Evolutionary conservation across 2,888 invertebrate genomes (phyloP).

Genomic region (Pyralis farinalis): DNA sequence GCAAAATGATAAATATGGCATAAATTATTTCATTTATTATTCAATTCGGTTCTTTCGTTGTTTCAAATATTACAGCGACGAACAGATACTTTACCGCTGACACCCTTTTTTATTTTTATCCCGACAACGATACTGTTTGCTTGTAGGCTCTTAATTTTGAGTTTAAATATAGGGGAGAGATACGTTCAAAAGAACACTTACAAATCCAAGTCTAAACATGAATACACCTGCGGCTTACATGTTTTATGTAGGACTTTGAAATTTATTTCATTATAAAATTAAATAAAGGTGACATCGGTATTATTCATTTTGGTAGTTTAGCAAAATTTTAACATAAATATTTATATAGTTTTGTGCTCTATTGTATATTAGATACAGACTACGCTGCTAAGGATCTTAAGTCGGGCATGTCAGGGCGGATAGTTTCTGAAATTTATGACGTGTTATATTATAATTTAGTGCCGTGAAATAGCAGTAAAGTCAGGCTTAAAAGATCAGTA

Average conservation of each 20-base stretch:
- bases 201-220: constrained; percentile 52
- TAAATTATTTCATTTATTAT: constrained; percentile 83
- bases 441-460: constrained; percentile 81
- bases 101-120: constrained; percentile 70
- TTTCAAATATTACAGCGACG: constrained; percentile 60
- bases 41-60: constrained; percentile 77
- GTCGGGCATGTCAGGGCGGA: constrained; percentile 58
- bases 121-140: constrained; percentile 71
- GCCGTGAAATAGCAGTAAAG: constrained; percentile 65
- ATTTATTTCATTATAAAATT: too few species aligned
- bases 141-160: constrained; percentile 70
- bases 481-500: constrained; percentile 73
- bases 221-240: constrained; percentile 44
- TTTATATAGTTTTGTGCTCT: too few species aligned
- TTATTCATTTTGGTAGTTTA: too few species aligned
- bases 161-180: constrained; percentile 72
- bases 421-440: constrained; percentile 76
- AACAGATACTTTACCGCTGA: constrained; percentile 55
- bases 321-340: too few species aligned
- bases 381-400: constrained; percentile 40
- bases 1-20: constrained; percentile 81
- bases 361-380: too few species aligned
- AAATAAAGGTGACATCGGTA: too few species aligned
- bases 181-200: constrained; percentile 62
- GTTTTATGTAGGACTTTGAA: constrained; percentile 1